Evolutionary conservation across 2,888 invertebrate genomes (phyloP).

Genomic region (Platerodrilus igneus): DNA sequence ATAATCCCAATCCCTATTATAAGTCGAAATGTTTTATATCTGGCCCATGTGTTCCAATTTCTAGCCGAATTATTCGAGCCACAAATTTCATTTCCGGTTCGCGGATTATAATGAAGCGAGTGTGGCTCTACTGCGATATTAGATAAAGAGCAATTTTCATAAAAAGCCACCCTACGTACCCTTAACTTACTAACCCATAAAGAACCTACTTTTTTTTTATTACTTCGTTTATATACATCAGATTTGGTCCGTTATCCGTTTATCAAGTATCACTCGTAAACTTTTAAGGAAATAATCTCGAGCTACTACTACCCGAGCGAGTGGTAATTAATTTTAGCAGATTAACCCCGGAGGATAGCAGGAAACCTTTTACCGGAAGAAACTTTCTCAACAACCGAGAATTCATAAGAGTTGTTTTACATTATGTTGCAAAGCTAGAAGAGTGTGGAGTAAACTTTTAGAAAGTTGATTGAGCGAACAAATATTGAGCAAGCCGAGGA

Average conservation of each 20-base stretch:
- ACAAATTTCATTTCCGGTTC: constrained; percentile 30
- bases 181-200: constrained; percentile 23
- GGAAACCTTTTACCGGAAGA: too few relatives aligned
- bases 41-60: constrained; percentile 31
- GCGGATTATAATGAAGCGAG: constrained; percentile 29
- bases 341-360: constrained; percentile 21
- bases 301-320: constrained; percentile 13
- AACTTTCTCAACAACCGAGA: too few relatives aligned
- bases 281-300: constrained; percentile 16
- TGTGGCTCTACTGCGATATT: constrained; percentile 24
- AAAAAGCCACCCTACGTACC: constrained; percentile 19
- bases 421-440: too few relatives aligned
- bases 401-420: too few relatives aligned
- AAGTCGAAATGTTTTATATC: constrained; percentile 19
- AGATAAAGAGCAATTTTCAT: constrained; percentile 24
- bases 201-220: constrained; percentile 24
- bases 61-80: constrained; percentile 31
- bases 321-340: constrained; percentile 23
- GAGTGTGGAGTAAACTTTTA: too few relatives aligned
- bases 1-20: too few relatives aligned
- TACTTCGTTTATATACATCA: constrained; percentile 19
- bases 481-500: too few relatives aligned
- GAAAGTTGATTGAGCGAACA: too few relatives aligned
- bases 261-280: constrained; percentile 4
- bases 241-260: constrained; percentile 12